Percentiles rank a stretch among this genome's conserved stretches.
Conservation (phyloP, 2,888 invertebrate genomes). For the Protula sp. region DNA sequence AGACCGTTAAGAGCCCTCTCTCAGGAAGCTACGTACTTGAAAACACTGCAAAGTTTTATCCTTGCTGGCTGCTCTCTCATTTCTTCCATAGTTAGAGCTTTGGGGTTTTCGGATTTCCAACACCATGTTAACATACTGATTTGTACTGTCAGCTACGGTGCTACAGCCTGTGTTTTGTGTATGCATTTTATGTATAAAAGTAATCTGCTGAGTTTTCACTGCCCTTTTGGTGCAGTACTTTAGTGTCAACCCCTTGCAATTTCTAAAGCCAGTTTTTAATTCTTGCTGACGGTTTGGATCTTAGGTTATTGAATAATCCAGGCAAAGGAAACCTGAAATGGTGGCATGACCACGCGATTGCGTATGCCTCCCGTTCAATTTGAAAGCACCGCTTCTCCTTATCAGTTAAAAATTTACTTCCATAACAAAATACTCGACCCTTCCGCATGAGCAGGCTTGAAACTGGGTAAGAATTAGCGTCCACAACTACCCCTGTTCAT, state of each 20-base stretch:
- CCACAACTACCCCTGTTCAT: constrained; percentile 24
- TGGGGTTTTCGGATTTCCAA: no score
- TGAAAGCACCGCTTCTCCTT: constrained; percentile 29
- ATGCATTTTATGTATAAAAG: constrained; percentile 25
- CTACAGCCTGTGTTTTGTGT: no score
- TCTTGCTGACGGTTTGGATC: constrained; percentile 28
- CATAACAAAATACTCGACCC: constrained; percentile 12
- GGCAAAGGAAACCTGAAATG: constrained; percentile 33
- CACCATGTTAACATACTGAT: no score
- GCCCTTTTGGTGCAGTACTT: constrained; percentile 23
- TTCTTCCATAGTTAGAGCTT: no score
- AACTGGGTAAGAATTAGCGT: constrained; percentile 28
- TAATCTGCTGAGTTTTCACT: constrained; percentile 30
- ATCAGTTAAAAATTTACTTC: constrained; percentile 24
- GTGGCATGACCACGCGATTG: constrained; percentile 28
- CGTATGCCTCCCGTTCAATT: constrained; percentile 26
- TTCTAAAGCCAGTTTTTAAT: constrained; percentile 30
- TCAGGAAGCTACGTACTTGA: no score
- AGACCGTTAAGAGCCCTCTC: no score
- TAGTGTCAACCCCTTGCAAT: constrained; percentile 24
- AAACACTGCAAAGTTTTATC: no score
- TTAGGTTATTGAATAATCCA: constrained; percentile 25
- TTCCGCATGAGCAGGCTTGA: constrained; percentile 1
- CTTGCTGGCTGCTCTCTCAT: no score
- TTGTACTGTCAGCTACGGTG: no score